Base-by-base conservation (phyloP, 2,113 vertebrate genomes). In the Cynocephalus volans region DNA sequence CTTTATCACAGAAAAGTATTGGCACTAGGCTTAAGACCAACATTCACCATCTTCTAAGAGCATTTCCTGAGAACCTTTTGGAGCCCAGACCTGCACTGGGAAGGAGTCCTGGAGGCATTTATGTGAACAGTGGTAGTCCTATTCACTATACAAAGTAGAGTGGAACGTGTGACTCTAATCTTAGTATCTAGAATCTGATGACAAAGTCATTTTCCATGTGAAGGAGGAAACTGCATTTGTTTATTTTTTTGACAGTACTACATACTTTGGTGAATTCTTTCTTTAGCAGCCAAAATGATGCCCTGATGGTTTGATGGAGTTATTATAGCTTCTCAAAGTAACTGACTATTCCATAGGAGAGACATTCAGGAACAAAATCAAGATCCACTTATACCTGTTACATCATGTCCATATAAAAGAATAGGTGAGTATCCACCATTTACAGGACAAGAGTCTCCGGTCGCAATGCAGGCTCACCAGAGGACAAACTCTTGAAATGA, bases 281-380 rank as follows among this genome's bases (percentile, higher is more conserved):
- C 72, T 60, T 94, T 88, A 95, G n/a, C 86, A 75, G 90, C 36
- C 8, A 69, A 67, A 90, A 93, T 48, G 52, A 18, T 36, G 48
- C 21, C 8, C 28, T 69, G 5, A 52, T 67, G 31, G 19, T 70
- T 90, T 77, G 12, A 58, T 76, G n/a, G 14, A 56, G 56, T 52
- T 83, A 75, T 7, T 81, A 12, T 17, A 36, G 28, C 28, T 81
- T 85, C 69, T 79, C 69, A 81, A 77, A 52, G 60, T 62, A 90
- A 81, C 21, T 77, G 24, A 60, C 15, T 56, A 26, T 73, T 45
- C 17, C 26, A 50, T 11, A 52, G 33, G 33, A 4, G 77, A 7
- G 1, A 13, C 56, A 93, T 3, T 65, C 15, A 69, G 24, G 12
- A 76, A 24, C 84, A 90, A 91, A 95, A 88, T 64, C 3, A 75